These are phyloP conservation scores for Lasioglossum lativentre DNA, from an alignment of 2,888 invertebrate genomes.

Conservation along the genomic window DNA sequence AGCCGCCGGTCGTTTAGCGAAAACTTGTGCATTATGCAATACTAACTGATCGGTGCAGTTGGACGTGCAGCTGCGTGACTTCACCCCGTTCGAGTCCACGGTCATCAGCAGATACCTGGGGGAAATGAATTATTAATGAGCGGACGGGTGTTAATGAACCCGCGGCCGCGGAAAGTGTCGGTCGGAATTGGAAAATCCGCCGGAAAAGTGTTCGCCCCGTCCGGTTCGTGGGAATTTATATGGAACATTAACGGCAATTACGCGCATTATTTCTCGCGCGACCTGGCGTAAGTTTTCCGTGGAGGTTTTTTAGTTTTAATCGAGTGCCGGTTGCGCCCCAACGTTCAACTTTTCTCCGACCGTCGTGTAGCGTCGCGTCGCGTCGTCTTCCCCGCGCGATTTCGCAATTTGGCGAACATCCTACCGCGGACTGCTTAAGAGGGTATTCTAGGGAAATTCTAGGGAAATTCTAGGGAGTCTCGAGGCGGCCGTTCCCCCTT, in stretches of 20 bases:
- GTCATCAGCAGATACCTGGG: constrained; percentile 73
- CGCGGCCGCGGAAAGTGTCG: constrained; percentile 34
- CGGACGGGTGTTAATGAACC: constrained; percentile 37
- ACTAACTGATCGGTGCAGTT: constrained; percentile 81
- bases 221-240: constrained; percentile 33
- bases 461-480: too few relatives aligned
- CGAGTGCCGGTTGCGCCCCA: background rate
- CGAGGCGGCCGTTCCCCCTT: too few relatives aligned
- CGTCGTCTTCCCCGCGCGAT: background rate
- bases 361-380: background rate
- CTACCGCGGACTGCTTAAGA: background rate
- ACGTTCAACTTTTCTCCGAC: background rate
- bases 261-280: constrained; percentile 34
- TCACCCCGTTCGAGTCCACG: constrained; percentile 65
- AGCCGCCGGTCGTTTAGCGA: background rate
- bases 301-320: constrained; percentile 29
- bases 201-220: constrained; percentile 22
- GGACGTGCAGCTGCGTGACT: constrained; percentile 79
- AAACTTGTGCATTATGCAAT: constrained; percentile 33
- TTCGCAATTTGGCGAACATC: background rate
- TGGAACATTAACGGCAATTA: constrained; percentile 45
- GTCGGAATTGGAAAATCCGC: constrained; percentile 35
- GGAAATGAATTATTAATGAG: constrained; percentile 58
- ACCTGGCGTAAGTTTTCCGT: constrained; percentile 24
- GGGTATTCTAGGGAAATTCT: too few relatives aligned